Base-by-base conservation (phyloP, 2,113 vertebrate species). In the Sakesphorus luctuosus region DNA sequence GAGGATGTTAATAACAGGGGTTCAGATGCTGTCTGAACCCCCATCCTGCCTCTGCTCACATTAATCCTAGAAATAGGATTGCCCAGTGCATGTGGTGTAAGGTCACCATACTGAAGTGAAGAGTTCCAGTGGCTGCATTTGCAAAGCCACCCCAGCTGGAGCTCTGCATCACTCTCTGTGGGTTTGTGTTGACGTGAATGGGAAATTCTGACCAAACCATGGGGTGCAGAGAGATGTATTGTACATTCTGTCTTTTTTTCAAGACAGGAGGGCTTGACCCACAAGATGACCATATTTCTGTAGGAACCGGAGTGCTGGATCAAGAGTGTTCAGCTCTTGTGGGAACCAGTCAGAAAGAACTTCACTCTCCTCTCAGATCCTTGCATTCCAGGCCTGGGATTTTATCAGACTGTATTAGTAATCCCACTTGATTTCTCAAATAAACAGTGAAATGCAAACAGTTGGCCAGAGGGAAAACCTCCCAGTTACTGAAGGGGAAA, bases 371-470 rank as follows among this genome's bases (percentile, higher is more conserved):
- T 10, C 49, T 85, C 13, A 13, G 72, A 88, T 56, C 6, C 35
- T 84, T 81, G 19, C 11, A 14, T 93, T 90, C 40, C 28, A 75
- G 38, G 33, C 31, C 33, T 87, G 47, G 47, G 29, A 62, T 87
- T 94, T 91, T 83, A 66, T 69, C 79, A 58, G 78, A 46, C 23
- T 1, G 0, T 62, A 50, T 90, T 86, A 92, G 29, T 73, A 52
- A 77, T 89, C 66, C 28, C 65, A 33, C 19, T 74, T 81, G 33
- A 59, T 89, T 94, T 96, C 67, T 87, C 56, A 71, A 83, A 74
- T 56, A 83, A 87, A 69, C 21, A 69, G 40, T 55, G 63, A 84
- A 90, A 85, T 65, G n/a, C 14, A 93, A 93, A 81, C 8, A 28
- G 75, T 78, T 72, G 61, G 38, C 31, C 23, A 78, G 66, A 87